A percentile compares a stretch with the other conserved stretches of the same genome.
Evolutionary conservation across 1,140 invertebrate species (phyloP).

Genomic region (Habropoda laboriosa): DNA sequence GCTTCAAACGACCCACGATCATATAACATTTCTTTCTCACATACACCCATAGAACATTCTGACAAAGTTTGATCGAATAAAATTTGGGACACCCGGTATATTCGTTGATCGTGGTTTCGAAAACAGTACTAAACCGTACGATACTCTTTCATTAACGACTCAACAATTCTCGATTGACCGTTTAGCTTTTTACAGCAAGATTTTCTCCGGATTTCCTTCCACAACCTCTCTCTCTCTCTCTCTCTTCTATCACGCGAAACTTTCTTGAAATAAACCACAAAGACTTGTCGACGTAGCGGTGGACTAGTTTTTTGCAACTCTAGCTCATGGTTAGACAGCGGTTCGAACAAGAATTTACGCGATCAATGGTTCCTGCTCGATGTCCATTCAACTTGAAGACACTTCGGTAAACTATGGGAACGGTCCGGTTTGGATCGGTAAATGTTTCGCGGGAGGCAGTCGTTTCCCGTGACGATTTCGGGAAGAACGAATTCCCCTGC

Average conservation of each 20-base stretch:
- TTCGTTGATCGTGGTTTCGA: no score
- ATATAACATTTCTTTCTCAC: no score
- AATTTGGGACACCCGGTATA: no score
- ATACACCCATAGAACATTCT: no score
- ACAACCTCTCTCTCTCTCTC: no score
- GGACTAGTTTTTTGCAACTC: not conserved
- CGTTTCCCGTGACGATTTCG: not conserved
- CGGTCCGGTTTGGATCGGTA: conserved; percentile 21
- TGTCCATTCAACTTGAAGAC: conserved; percentile 24
- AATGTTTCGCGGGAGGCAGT: conserved; percentile 9
- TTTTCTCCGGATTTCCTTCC: not conserved
- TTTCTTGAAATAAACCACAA: not conserved
- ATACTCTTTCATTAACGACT: no score
- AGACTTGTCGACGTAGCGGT: no score
- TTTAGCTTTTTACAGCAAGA: not conserved
- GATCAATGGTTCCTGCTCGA: conserved; percentile 6
- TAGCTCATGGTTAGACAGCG: not conserved
- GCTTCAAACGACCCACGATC: no score
- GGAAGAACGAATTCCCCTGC: not conserved
- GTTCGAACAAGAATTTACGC: conserved; percentile 25
- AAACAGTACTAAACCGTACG: no score
- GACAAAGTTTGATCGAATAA: no score
- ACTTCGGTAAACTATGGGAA: conserved; percentile 2
- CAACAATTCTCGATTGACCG: not conserved
- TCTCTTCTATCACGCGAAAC: no score